These are phyloP conservation scores for zebrafish (Danio rerio) DNA, from an alignment of 2,113 vertebrate genomes.

Conservation along the genomic window GRCz12tu NC_133187.1:11196501-11197000, in stretches of 20 bases:
- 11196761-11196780: not conserved
- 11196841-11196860: not conserved
- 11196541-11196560: not conserved
- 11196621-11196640: not conserved
- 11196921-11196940: not conserved
- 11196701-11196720: not conserved
- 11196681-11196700: constrained; percentile 1
- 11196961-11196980: constrained; percentile 1
- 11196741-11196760: not conserved
- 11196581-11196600: not conserved
- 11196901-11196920: not conserved
- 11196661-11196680: not conserved
- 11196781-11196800: constrained; percentile 22
- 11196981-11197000: too few species aligned
- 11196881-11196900: not conserved
- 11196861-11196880: constrained; percentile 7
- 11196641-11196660: not conserved
- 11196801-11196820: not conserved
- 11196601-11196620: not conserved
- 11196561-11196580: not conserved
- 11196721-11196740: not conserved
- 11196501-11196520: not conserved
- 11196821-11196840: not conserved
- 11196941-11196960: not conserved
- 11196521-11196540: not conserved